Evolutionary conservation across 1,140 invertebrate genomes (phyloP).

Genomic region (Zaprionus inermis): DNA sequence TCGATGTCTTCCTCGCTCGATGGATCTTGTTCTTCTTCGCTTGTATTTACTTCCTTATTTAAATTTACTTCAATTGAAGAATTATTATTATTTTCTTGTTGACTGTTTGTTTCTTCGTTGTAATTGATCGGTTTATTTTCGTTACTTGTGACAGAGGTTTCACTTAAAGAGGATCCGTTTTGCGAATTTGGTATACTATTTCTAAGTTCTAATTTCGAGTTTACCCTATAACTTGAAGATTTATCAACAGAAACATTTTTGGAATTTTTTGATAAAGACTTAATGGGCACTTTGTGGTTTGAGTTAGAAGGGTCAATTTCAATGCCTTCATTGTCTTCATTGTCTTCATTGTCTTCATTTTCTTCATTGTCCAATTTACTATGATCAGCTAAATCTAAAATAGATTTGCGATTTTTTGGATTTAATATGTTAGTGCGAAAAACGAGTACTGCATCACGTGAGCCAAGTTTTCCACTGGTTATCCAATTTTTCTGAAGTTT

Average conservation of each 20-base stretch:
- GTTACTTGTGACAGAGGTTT: constrained; percentile 75
- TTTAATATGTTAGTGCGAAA: constrained; percentile 78
- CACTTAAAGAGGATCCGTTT: constrained; percentile 73
- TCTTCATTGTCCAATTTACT: constrained; percentile 21
- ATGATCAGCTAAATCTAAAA: constrained; percentile 41
- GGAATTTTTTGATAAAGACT: constrained; percentile 18
- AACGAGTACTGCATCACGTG: constrained; percentile 77
- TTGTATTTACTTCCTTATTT: constrained; percentile 51
- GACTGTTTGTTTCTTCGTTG: constrained; percentile 48
- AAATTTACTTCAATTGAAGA: constrained; percentile 37
- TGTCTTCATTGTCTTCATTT: constrained; percentile 19
- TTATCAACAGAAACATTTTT: constrained; percentile 47
- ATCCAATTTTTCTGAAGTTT: constrained; percentile 73
- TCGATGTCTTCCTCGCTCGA: constrained; percentile 69
- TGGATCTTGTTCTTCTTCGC: constrained; percentile 57
- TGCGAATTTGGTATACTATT: constrained; percentile 39
- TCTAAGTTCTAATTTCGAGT: constrained; percentile 33
- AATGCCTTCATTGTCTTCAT: constrained; percentile 16
- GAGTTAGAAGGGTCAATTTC: neutral
- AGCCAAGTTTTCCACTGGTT: constrained; percentile 78
- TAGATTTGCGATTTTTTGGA: constrained; percentile 60
- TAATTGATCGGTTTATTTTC: constrained; percentile 60
- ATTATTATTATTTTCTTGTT: constrained; percentile 43
- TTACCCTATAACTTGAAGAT: constrained; percentile 20
- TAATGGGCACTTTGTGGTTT: neutral